Evolutionary conservation across 2,888 invertebrate species (phyloP).

Genomic region (Pandemis heparana): DNA sequence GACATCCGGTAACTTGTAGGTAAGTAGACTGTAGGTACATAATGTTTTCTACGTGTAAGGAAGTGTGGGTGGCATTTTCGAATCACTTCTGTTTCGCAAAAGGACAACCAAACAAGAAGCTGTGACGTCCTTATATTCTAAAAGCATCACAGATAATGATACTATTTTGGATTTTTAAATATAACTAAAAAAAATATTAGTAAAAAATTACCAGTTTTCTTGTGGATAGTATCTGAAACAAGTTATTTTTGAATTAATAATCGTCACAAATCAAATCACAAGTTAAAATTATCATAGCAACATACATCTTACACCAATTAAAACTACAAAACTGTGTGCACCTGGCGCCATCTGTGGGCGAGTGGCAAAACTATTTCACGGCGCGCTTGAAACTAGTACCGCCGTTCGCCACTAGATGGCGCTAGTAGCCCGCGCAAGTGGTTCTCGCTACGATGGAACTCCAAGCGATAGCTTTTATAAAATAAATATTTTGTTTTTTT

Average conservation of each 20-base stretch:
- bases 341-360: slow-evolving; percentile 64
- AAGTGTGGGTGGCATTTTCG: too few species aligned
- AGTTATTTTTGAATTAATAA: slow-evolving; percentile 69
- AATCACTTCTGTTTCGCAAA: too few species aligned
- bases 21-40: neutral
- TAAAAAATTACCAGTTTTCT: slow-evolving; percentile 77
- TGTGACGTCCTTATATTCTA: too few species aligned
- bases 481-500: neutral
- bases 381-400: slow-evolving; percentile 45
- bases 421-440: slow-evolving; percentile 19
- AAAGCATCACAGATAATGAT: too few species aligned
- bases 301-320: neutral
- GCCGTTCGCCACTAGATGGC: slow-evolving; percentile 55
- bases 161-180: too few species aligned
- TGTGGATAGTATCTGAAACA: slow-evolving; percentile 85
- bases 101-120: too few species aligned
- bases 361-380: slow-evolving; percentile 50
- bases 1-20: neutral
- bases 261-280: slow-evolving; percentile 38
- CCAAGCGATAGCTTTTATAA: neutral
- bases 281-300: neutral
- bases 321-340: neutral
- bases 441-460: neutral
- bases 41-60: too few species aligned
- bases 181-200: neutral